Evolutionary conservation across 2,113 vertebrate species (phyloP), one percentile per base, ranked within the genome.

Genomic region (Rhombomys opimus): DNA sequence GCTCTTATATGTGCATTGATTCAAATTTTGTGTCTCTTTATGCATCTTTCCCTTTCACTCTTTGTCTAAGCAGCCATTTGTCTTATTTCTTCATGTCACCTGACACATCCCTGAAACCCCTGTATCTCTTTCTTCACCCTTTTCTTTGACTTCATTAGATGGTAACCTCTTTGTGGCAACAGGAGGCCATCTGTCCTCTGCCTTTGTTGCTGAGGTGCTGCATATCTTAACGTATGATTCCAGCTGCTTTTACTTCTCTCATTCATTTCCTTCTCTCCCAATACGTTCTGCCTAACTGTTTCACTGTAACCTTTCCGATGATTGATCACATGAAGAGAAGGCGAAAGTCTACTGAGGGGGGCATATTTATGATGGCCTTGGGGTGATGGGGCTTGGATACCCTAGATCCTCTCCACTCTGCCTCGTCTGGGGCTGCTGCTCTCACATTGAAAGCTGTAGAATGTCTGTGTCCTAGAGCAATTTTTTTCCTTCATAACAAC

Each of bases 21-120:
- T 50, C 61, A 67, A 65, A 85, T 27, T 41, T 2, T 65, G n/a
- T 30, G 27, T 41, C 2, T 38, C 41, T 85, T 20, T 85, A 23
- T 46, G 11, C 0, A 12, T 67, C 41, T 50, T 80, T 76, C 20
- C 20, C 32, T 93, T 54, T 59, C 4, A 30, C 57, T 75, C 95
- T 54, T 95, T 94, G 59, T 81, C 75, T 80, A 50, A 72, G 27
- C 15, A 92, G 46, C 65, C 20, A 77, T 18, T 25, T 93, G 35
- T n/a, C 73, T 35, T 73, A 22, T 81, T 93, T 67, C 22, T n/a
- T 92, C 61, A 9, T 1, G 4, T 77, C 81, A 32, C 90, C 70
- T 95, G 70, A 63, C n/a, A 20, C 63, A 38, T 73, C 61, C 75
- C 91, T 91, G 89, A 80, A 94, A 89, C 77, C 84, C 38, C 52